Percentiles rank a stretch among this genome's conserved stretches.
phyloP scores from a whole-genome alignment of 2,888 invertebrate species.

The Synergus umbraculus region DNA sequence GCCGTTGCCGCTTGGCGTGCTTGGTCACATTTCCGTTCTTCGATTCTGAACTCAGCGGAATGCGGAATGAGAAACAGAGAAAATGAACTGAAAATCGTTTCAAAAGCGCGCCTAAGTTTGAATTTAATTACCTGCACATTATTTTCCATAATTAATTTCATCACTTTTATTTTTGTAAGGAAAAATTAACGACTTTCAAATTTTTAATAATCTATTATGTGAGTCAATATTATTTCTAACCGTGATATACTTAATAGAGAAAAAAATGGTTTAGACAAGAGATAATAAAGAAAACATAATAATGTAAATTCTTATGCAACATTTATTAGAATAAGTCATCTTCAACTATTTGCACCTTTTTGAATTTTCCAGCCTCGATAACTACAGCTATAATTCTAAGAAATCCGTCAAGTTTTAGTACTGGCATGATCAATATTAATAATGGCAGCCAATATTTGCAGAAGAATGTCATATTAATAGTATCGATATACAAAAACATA shows the following conservation, averaged over 20 bases:
- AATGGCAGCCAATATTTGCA: conserved; percentile 43
- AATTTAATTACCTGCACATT: background rate
- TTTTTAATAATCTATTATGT: too few relatives aligned
- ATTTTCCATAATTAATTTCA: background rate
- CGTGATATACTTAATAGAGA: too few relatives aligned
- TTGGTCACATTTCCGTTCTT: background rate
- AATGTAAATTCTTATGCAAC: conserved; percentile 40
- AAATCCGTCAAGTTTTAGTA: background rate
- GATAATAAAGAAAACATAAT: background rate
- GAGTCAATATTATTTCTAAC: too few relatives aligned
- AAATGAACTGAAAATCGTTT: background rate
- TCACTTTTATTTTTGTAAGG: too few relatives aligned
- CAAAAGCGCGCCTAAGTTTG: background rate
- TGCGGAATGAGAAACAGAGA: background rate
- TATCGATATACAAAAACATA: conserved; percentile 65
- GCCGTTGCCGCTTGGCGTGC: too few relatives aligned
- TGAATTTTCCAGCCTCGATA: conserved; percentile 31
- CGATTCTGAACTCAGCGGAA: background rate
- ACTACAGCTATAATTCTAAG: background rate
- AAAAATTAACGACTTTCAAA: too few relatives aligned
- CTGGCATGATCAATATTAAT: conserved; percentile 43
- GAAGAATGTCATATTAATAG: conserved; percentile 46
- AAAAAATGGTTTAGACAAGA: background rate
- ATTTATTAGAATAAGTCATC: conserved; percentile 45
- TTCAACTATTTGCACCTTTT: conserved; percentile 41